Percentiles rank a stretch among this genome's conserved stretches.
Evolutionary conservation across 1,140 invertebrate species (phyloP).

Genomic region (Pissodes strobi): DNA sequence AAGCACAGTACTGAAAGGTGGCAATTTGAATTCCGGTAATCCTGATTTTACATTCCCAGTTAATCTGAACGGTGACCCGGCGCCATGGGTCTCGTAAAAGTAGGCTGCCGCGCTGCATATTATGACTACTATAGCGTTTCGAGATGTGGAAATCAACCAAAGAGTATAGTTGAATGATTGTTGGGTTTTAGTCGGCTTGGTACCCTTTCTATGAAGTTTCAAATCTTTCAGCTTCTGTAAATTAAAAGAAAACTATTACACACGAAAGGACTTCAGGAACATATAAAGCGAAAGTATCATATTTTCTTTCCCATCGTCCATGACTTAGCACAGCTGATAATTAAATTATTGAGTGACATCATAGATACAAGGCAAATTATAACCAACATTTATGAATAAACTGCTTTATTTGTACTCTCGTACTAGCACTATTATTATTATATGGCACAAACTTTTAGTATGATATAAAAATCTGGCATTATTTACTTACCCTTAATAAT

Average conservation of each 20-base stretch:
- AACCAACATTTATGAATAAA: too few species aligned
- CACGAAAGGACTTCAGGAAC: too few species aligned
- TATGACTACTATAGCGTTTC: conserved; percentile 79
- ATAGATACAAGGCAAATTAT: too few species aligned
- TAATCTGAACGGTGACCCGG: conserved; percentile 64
- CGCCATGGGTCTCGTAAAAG: conserved; percentile 54
- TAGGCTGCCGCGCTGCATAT: conserved; percentile 65
- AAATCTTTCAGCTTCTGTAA: conserved; percentile 70
- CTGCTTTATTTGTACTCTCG: too few species aligned
- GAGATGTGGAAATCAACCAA: conserved; percentile 78
- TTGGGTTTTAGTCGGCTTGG: conserved; percentile 54
- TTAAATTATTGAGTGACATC: too few species aligned
- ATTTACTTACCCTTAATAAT: conserved; percentile 71
- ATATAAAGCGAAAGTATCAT: too few species aligned
- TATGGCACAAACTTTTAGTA: too few species aligned
- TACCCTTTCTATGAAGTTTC: conserved; percentile 34
- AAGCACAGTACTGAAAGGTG: conserved; percentile 65
- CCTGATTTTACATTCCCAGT: conserved; percentile 68
- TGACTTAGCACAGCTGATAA: too few species aligned
- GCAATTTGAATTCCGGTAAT: conserved; percentile 63
- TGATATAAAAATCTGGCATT: too few species aligned
- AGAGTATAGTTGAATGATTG: conserved; percentile 58
- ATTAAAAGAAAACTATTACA: too few species aligned
- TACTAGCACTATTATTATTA: too few species aligned
- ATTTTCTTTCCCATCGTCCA: not conserved